A percentile compares a stretch with the other conserved stretches of the same genome.
Conservation (phyloP, 2,797 vertebrate genomes). For the Synaphobranchus kaupii region DNA sequence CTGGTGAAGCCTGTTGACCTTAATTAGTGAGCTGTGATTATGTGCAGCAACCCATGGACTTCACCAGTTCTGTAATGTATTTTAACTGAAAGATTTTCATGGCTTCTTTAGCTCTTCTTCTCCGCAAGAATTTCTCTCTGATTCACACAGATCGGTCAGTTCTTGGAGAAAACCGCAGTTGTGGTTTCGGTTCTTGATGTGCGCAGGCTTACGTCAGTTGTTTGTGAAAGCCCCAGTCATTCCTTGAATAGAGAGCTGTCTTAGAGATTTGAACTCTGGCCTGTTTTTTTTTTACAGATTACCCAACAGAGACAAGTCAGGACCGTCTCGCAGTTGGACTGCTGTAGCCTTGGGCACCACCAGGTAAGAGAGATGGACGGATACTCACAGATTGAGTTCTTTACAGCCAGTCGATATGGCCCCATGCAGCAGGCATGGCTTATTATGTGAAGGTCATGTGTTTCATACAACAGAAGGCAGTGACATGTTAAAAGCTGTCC, state of each 20-base stretch:
- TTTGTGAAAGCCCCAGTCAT: not conserved
- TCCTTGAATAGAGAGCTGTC: not conserved
- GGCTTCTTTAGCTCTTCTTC: not conserved
- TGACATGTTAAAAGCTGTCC: constrained; percentile 22
- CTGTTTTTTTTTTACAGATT: not conserved
- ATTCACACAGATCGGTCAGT: not conserved
- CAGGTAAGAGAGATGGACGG: constrained; percentile 14
- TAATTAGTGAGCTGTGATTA: not conserved
- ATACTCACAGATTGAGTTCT: not conserved
- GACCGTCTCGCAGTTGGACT: not conserved
- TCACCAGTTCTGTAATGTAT: not conserved
- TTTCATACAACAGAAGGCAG: constrained; percentile 10
- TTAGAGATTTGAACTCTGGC: not conserved
- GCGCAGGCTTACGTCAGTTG: not conserved
- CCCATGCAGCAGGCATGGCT: not conserved
- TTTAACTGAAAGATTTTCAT: not conserved
- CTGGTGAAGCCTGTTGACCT: constrained; percentile 11
- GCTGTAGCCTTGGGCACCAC: not conserved
- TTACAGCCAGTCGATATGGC: not conserved
- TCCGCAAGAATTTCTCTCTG: not conserved
- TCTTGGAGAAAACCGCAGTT: not conserved
- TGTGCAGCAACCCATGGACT: not conserved
- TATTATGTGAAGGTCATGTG: not conserved
- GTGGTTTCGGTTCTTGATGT: not conserved
- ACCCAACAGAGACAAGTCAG: not conserved